Evolutionary conservation across 2,888 invertebrate species (phyloP).

Genomic region (Agonum fuliginosum): DNA sequence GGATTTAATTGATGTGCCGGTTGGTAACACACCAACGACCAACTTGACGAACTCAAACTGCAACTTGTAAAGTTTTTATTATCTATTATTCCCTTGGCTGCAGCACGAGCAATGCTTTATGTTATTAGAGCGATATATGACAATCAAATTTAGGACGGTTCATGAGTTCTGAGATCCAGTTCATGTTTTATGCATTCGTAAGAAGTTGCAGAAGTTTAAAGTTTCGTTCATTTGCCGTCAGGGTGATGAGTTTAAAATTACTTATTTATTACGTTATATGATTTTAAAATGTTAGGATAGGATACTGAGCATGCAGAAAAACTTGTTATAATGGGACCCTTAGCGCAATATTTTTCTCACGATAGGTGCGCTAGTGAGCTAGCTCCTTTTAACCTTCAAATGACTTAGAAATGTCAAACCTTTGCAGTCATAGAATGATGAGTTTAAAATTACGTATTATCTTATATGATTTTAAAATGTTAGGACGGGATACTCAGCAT

Average conservation of each 20-base stretch:
- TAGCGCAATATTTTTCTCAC: no score
- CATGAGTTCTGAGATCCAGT: not conserved
- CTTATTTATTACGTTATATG: no score
- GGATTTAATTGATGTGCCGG: slow-evolving; percentile 45
- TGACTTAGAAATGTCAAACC: no score
- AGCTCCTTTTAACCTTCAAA: no score
- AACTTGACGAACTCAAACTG: slow-evolving; percentile 36
- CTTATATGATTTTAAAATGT: no score
- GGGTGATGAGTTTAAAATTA: not conserved
- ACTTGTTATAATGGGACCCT: no score
- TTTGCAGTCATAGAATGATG: no score
- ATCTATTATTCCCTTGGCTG: slow-evolving; percentile 25
- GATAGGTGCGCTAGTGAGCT: no score
- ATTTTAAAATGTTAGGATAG: no score
- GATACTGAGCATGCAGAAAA: no score
- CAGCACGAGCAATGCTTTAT: not conserved
- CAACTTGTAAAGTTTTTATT: slow-evolving; percentile 39
- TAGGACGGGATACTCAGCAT: no score
- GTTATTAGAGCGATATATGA: not conserved
- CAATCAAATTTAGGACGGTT: not conserved
- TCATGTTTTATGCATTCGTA: not conserved
- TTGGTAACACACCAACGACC: slow-evolving; percentile 1
- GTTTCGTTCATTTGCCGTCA: not conserved
- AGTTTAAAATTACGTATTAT: no score
- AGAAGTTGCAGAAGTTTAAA: not conserved